phyloP scores from a whole-genome alignment of 1,140 invertebrate genomes.

The Brevipalpus yothersi region DNA sequence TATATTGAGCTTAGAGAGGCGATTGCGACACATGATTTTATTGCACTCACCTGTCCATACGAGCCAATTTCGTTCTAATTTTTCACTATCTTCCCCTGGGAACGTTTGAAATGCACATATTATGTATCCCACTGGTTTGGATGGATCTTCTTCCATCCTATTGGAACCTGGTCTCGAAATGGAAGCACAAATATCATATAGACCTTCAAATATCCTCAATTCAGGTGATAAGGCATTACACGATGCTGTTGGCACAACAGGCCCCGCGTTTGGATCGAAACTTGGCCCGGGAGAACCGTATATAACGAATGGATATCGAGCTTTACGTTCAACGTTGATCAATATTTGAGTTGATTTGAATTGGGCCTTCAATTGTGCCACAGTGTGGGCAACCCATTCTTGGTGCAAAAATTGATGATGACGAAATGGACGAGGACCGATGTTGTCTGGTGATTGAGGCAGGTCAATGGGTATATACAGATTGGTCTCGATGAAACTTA shows the following conservation, averaged over 20 bases:
- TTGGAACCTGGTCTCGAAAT: constrained; percentile 3
- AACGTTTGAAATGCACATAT: constrained; percentile 80
- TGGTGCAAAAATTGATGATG: neutral
- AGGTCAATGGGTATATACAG: constrained; percentile 7
- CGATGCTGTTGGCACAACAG: neutral
- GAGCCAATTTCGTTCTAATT: constrained; percentile 72
- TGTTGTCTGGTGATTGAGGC: constrained; percentile 1
- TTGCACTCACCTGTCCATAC: constrained; percentile 55
- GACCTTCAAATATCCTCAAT: constrained; percentile 6
- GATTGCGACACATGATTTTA: neutral
- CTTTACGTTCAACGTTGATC: constrained; percentile 9
- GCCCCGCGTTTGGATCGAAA: neutral
- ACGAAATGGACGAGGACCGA: neutral
- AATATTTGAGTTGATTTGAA: constrained; percentile 8
- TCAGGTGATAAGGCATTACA: constrained; percentile 5
- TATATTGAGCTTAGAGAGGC: neutral
- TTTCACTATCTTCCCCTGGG: constrained; percentile 66
- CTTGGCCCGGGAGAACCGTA: constrained; percentile 1
- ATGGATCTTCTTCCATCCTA: neutral
- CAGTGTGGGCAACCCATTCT: constrained; percentile 5
- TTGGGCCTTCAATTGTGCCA: constrained; percentile 2
- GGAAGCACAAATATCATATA: constrained; percentile 4
- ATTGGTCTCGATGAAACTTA: constrained; percentile 9
- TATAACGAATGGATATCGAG: constrained; percentile 10
- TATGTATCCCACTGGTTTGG: constrained; percentile 47